These are phyloP conservation scores for Apis dorsata DNA, from an alignment of 1,140 invertebrate genomes.

Conservation along the genomic window DNA sequence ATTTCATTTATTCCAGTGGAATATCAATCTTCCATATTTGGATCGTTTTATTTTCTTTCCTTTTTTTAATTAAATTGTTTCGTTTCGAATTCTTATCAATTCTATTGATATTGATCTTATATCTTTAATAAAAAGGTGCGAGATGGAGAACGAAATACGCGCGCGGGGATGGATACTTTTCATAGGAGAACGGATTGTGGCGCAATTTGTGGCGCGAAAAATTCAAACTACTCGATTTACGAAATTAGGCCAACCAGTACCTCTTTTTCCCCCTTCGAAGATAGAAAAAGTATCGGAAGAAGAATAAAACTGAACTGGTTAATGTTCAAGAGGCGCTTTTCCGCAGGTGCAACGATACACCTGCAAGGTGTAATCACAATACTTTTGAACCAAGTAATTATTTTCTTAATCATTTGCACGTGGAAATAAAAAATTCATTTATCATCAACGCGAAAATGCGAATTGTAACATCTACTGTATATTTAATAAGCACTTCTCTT, in stretches of 20 bases:
- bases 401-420: not conserved
- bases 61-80: too few species aligned
- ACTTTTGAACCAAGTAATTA: not conserved
- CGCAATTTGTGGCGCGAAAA: conserved; percentile 1
- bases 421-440: not conserved
- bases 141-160: too few species aligned
- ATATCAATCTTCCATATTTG: too few species aligned
- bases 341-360: conserved; percentile 36
- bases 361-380: conserved; percentile 21
- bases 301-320: conserved; percentile 20
- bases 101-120: too few species aligned
- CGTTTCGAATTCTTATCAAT: too few species aligned
- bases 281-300: not conserved
- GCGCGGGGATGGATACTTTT: not conserved
- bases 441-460: not conserved
- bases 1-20: too few species aligned
- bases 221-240: conserved; percentile 15
- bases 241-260: conserved; percentile 11
- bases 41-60: too few species aligned
- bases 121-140: too few species aligned
- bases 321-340: conserved; percentile 1
- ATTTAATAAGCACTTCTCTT: not conserved
- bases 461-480: not conserved
- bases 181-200: not conserved
- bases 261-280: conserved; percentile 1